phyloP scores from a whole-genome alignment of 2,113 vertebrate genomes.

The Epinephelus lanceolatus region DNA sequence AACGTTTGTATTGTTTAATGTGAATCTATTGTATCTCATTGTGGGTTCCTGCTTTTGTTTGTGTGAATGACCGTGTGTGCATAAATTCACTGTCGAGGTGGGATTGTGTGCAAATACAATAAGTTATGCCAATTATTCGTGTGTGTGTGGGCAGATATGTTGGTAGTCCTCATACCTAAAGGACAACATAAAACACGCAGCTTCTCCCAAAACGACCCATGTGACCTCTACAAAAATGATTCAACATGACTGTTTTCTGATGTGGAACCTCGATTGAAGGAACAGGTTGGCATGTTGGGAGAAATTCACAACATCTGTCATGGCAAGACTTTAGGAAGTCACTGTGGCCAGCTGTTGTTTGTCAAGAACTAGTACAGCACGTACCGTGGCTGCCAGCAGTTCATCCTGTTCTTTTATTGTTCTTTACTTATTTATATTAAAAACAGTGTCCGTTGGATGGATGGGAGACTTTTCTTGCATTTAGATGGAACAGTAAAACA shows the following conservation, averaged over 20 bases:
- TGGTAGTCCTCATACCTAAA: not conserved
- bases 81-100: slow-evolving; percentile 6
- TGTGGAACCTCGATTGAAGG: no score
- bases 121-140: slow-evolving; percentile 18
- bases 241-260: not conserved
- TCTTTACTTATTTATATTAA: not conserved
- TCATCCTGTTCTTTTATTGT: not conserved
- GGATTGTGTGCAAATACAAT: slow-evolving; percentile 17
- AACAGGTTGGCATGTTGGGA: not conserved
- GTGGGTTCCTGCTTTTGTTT: slow-evolving; percentile 12
- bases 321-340: not conserved
- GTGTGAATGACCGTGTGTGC: slow-evolving; percentile 20
- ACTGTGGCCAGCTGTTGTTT: not conserved
- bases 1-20: slow-evolving; percentile 9
- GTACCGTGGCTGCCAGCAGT: not conserved
- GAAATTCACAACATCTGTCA: no score
- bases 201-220: not conserved
- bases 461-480: not conserved
- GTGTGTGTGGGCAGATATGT: slow-evolving; percentile 1
- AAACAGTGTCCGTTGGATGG: not conserved
- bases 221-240: not conserved
- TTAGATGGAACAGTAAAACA: not conserved
- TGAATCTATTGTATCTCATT: not conserved
- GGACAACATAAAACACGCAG: not conserved
- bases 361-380: not conserved